Evolutionary conservation across 1,140 invertebrate species (phyloP).

Genomic region (Zophobas atratus): DNA sequence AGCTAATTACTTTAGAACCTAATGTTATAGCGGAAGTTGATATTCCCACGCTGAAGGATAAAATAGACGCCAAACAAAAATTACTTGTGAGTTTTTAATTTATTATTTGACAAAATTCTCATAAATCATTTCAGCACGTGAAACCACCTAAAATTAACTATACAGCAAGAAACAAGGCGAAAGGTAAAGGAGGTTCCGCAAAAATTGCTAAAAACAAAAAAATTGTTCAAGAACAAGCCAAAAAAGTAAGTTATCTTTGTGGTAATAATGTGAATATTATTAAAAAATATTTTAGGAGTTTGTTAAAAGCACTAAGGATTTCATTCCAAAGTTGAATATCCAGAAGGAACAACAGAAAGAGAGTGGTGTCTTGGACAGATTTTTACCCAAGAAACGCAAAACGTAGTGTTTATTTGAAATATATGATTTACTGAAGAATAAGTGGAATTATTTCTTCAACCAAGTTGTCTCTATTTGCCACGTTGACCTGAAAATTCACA

Average conservation of each 20-base stretch:
- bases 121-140: constrained; percentile 74
- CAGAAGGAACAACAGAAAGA: constrained; percentile 66
- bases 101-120: constrained; percentile 47
- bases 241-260: constrained; percentile 72
- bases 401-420: neutral
- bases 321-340: constrained; percentile 50
- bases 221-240: constrained; percentile 80
- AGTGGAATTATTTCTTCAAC: constrained; percentile 35
- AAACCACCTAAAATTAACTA: constrained; percentile 86
- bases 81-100: constrained; percentile 73
- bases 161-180: constrained; percentile 81
- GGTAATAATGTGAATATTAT: constrained; percentile 50
- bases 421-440: constrained; percentile 16
- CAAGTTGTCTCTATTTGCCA: constrained; percentile 13
- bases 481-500: neutral
- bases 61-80: constrained; percentile 84
- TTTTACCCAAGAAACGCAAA: constrained; percentile 69
- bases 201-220: constrained; percentile 84
- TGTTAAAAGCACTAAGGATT: constrained; percentile 70
- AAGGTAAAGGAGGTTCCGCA: constrained; percentile 84
- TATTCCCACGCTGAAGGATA: constrained; percentile 83
- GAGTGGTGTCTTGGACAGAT: constrained; percentile 78
- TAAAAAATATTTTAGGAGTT: constrained; percentile 71
- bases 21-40: constrained; percentile 83
- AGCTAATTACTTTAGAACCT: constrained; percentile 93